A percentile compares a stretch with the other conserved stretches of the same genome.
Conservation (phyloP, 2,113 vertebrate genomes). For the Muscicapa adusta region DNA sequence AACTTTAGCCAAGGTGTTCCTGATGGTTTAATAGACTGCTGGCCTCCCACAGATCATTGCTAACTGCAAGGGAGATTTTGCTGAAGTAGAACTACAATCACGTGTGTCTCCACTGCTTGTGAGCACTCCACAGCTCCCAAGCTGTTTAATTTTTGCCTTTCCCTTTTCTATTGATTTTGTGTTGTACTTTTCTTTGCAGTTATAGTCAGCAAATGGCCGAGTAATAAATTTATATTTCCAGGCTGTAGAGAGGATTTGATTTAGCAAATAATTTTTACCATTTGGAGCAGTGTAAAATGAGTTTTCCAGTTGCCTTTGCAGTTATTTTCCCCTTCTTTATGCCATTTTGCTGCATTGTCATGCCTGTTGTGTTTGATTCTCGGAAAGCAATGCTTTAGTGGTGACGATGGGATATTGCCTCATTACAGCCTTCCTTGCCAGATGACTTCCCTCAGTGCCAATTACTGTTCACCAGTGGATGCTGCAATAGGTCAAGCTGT, state of each 20-base stretch:
- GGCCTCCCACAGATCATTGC: conserved; percentile 38
- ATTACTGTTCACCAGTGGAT: conserved; percentile 13
- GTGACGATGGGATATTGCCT: conserved; percentile 51
- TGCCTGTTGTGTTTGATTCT: conserved; percentile 47
- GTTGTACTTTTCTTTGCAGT: conserved; percentile 10
- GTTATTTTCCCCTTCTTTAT: conserved; percentile 6
- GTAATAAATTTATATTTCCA: conserved; percentile 39
- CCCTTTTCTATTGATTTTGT: conserved; percentile 19
- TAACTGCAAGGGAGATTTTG: conserved; percentile 20
- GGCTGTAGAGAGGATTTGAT: conserved; percentile 30
- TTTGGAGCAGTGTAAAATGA: conserved; percentile 25
- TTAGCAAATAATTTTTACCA: conserved; percentile 45
- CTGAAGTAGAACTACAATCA: not conserved
- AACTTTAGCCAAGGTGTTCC: conserved; percentile 54
- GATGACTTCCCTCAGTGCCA: conserved; percentile 13
- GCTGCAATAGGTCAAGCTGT: conserved; percentile 46
- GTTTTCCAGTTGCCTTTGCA: conserved; percentile 45
- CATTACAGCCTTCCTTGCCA: conserved; percentile 36
- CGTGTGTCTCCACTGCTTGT: not conserved
- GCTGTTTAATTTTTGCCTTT: conserved; percentile 28
- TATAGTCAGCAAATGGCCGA: not conserved
- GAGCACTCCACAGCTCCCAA: not conserved
- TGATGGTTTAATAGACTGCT: conserved; percentile 51
- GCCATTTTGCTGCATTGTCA: conserved; percentile 22
- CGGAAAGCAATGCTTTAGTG: conserved; percentile 1